These are phyloP conservation scores for Calameuta idolon DNA, from an alignment of 2,888 invertebrate species.

Conservation along the genomic window DNA sequence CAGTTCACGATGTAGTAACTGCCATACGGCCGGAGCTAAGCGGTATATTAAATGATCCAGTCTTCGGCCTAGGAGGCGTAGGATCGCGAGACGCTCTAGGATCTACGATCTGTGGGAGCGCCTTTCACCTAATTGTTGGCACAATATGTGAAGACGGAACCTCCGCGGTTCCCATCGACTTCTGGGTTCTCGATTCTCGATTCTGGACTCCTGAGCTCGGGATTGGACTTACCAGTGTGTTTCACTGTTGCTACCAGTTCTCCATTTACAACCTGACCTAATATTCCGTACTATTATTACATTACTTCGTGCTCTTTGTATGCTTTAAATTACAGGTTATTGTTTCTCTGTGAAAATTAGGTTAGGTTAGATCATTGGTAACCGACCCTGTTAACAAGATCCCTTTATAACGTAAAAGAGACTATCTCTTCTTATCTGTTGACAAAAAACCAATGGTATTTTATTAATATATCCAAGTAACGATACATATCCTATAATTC, in stretches of 20 bases:
- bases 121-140: conserved; percentile 67
- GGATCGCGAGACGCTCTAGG: conserved; percentile 10
- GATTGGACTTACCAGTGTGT: conserved; percentile 2
- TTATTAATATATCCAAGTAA: background rate
- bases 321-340: conserved; percentile 5
- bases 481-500: background rate
- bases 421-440: background rate
- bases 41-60: conserved; percentile 59
- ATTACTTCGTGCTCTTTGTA: conserved; percentile 13
- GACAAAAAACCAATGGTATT: background rate
- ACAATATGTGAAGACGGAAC: conserved; percentile 66
- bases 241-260: conserved; percentile 14
- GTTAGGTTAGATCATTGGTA: background rate
- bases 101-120: conserved; percentile 56
- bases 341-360: background rate
- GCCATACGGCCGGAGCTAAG: conserved; percentile 40
- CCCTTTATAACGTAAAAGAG: background rate
- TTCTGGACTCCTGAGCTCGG: background rate
- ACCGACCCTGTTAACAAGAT: background rate
- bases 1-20: conserved; percentile 35
- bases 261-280: conserved; percentile 1
- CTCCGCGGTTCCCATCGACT: conserved; percentile 64
- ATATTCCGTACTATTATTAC: background rate
- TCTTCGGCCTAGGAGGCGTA: conserved; percentile 22
- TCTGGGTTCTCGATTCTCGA: conserved; percentile 13